Evolutionary conservation across 2,797 vertebrate genomes (phyloP), one percentile per base, ranked within the genome.

Genomic region (Alauda arvensis): DNA sequence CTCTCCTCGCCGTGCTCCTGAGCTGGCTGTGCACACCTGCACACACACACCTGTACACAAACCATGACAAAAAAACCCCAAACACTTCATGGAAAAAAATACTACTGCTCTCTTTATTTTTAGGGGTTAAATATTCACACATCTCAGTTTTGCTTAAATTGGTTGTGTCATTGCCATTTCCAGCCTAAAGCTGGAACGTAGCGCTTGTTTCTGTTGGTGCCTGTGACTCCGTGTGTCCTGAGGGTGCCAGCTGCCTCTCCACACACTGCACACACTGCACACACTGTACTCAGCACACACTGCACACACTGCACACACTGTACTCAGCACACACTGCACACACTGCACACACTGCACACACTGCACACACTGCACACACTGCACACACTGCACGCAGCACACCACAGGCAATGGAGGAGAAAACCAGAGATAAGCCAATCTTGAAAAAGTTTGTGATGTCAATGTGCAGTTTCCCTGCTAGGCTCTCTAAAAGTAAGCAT

Each of bases 11-110:
- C 4, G 9, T 3, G 2, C 40, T 29, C 12, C 37, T 1, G 14
- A 20, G 51, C 8, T 0, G 8, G 3, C 37, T 19, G 31, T 2
- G 2, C 2, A 2, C 11, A 8, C 23, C 40, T 9, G 37, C 18
- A 9, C 52, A 33, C 71, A 16, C 25, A 8, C 37, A 29, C 11
- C 14, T 0, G 6, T 8, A 20, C 40, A 37, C 25, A 34, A 48
- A 21, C 13, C 24, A 7, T 10, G 13, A 17, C 15, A 31, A 10
- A 51, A 37, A n/a, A 37, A 4, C 14, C 34, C 14, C 10, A 21
- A 10, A 4, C 21, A 6, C 20, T 33, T 49, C 29, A 37, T 28
- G 28, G 24, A 8, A 51, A 37, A 48, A 77, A 65, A 62, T 45
- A 42, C 8, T 12, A 5, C 24, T 52, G 6, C 11, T 71, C 12